A percentile compares a stretch with the other conserved stretches of the same genome.
These are phyloP conservation scores for Solea solea DNA, from an alignment of 2,113 vertebrate species.

Conservation along the genomic window DNA sequence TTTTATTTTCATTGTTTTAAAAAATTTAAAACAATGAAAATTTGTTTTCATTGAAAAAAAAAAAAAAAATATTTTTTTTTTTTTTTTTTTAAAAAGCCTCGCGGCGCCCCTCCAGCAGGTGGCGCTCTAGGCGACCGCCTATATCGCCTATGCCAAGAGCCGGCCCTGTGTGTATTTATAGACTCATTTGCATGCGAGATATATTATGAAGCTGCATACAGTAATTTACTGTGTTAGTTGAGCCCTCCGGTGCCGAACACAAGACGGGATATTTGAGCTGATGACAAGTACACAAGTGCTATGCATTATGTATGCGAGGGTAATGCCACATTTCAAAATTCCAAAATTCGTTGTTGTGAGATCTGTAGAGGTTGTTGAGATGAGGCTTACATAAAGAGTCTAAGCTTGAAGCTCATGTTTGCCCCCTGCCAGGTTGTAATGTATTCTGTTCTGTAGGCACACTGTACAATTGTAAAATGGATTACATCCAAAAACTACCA, in stretches of 20 bases:
- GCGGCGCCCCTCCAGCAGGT: too few species aligned
- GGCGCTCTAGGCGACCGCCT: too few species aligned
- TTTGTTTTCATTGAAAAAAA: too few species aligned
- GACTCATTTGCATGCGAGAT: slow-evolving; percentile 66
- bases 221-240: slow-evolving; percentile 50
- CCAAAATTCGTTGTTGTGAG: slow-evolving; percentile 41
- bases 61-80: too few species aligned
- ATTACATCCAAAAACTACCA: slow-evolving; percentile 41
- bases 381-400: slow-evolving; percentile 38
- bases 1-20: too few species aligned
- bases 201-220: slow-evolving; percentile 56
- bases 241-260: slow-evolving; percentile 29
- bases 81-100: too few species aligned
- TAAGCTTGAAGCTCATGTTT: slow-evolving; percentile 37
- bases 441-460: slow-evolving; percentile 7
- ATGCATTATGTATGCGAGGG: slow-evolving; percentile 35
- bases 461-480: slow-evolving; percentile 32
- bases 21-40: too few species aligned
- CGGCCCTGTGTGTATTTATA: slow-evolving; percentile 61
- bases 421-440: slow-evolving; percentile 43
- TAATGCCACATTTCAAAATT: slow-evolving; percentile 44
- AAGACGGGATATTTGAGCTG: slow-evolving; percentile 44
- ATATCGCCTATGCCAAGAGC: too few species aligned
- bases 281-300: slow-evolving; percentile 26
- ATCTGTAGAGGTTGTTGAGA: slow-evolving; percentile 41